Base-by-base conservation (phyloP, 2,888 invertebrate species). In the Acrobasis repandana region DNA sequence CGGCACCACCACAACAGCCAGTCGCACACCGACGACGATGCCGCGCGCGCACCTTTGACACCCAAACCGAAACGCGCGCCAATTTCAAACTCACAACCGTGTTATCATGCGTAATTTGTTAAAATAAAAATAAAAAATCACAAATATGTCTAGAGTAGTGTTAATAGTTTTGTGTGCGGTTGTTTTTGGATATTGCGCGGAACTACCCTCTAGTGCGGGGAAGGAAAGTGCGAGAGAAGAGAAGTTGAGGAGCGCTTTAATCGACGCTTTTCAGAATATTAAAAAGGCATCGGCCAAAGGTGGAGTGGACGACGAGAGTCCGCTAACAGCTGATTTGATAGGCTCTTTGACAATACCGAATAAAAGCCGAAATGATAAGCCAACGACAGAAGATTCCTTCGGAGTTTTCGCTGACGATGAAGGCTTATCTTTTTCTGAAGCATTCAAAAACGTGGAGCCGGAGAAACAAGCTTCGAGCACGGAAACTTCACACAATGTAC, bases 181-280 rank as follows among this genome's bases (percentile, higher is more conserved):
- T 64, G 75, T 79, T 70, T 67, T 81, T 67, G 82, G 80, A 63
- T 74, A 79, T 65, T 76, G 82, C 67, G 80, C 77, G 48, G 86
- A 86, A 71, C 68, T 76, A 61, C 75, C 79, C 9, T 68, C 74
- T 54, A 75, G 75, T 63, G 85, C 79, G 61, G 79, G 72, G 43
- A 82, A 79, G 59, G 88, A 85, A 64, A 88, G 77, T 68, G 85
- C 82, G 33, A 76, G 92, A 28, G 92, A 92, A 62, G 92, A 90
- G 67, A 89, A 86, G 70, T 76, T 92, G 0, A 72, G 92, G 15
- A 91, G 87, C 69, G 92, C 75, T 61, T 71, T 92, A 59, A 91
- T 92, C 47, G 91, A 92, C 70, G 92, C 92, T 60, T 92, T 92
- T 70, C 92, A 92, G 67, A 90, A 76, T 67, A 92, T 92, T 46